Conservation (phyloP, 2,888 invertebrate genomes). For the Napeogenes sylphis region DNA sequence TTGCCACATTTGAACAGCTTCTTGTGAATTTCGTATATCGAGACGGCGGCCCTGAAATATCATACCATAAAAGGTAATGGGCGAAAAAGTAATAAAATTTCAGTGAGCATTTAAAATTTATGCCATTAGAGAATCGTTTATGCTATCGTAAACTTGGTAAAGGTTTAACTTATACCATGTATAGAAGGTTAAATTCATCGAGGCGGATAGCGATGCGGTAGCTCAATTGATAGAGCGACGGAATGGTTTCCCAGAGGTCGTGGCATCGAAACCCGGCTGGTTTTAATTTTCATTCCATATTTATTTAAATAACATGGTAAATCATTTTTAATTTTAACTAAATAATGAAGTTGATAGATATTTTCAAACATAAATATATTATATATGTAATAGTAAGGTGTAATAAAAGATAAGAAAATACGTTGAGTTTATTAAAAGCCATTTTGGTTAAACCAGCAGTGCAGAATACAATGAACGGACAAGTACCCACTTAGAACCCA, state of each 20-base stretch:
- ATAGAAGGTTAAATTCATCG: not conserved
- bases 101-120: conserved; percentile 32
- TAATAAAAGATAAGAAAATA: not conserved
- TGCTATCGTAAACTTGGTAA: conserved; percentile 19
- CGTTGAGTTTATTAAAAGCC: not conserved
- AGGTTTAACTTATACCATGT: conserved; percentile 1
- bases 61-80: conserved; percentile 45
- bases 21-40: conserved; percentile 24
- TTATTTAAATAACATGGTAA: too few species aligned
- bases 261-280: too few species aligned
- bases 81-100: conserved; percentile 39
- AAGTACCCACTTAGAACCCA: conserved; percentile 31
- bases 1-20: conserved; percentile 30
- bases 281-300: too few species aligned
- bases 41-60: conserved; percentile 36
- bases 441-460: not conserved
- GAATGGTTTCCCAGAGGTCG: too few species aligned
- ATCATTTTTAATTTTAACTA: too few species aligned
- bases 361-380: not conserved
- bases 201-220: too few species aligned
- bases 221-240: too few species aligned
- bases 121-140: conserved; percentile 24
- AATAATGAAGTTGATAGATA: too few species aligned
- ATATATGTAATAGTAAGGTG: not conserved
- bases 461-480: conserved; percentile 31